Base-by-base conservation (phyloP, 2,888 invertebrate species). In the Hirtodrosophila confusa region DNA sequence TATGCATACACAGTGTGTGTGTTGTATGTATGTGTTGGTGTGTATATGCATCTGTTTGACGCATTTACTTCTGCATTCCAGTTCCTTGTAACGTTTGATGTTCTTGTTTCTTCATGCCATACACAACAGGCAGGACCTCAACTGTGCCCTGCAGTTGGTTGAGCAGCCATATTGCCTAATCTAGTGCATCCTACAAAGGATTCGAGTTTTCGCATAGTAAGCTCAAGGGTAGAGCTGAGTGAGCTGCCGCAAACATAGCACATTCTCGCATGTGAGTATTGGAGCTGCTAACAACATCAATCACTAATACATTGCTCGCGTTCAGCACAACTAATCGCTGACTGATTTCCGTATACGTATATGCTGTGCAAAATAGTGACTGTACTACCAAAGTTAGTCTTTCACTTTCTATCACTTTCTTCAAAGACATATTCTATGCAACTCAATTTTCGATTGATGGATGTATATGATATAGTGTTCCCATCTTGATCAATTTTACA, bases 81-180 rank as follows among this genome's bases (percentile, higher is more conserved):
- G 41, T 56, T 65, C 36, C 41, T 33, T 47, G 23, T 35, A 55
- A 1, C 60, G 60, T 65, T 75, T 70, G 73, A 69, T 73, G 67
- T 64, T 55, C 53, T 60, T 56, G 48, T 53, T 49, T 60, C 11
- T 53, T 40, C 33, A 54, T 61, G 68, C 51, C 64, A 64, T 40
- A 47, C 17, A 48, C 37, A 39, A 48, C 29, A 51, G 47, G 10
- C 40, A 27, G 31, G 44, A 29, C 36, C 51, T 29, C 43, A 53
- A 29, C 33, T 53, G 44, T 41, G 56, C 55, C 47, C 53, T 39
- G 37, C 53, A 43, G 69, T 35, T 53, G 50, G 43, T 44, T 57
- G 41, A n/a, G 54, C 31, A 44, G 41, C 50, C 61, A 10, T 50
- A 35, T 27, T 58, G 67, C 47, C 60, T 58, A 72, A 72, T 72